Base-by-base conservation (phyloP, 2,113 vertebrate genomes). In the Rhegmatorhina hoffmannsi region DNA sequence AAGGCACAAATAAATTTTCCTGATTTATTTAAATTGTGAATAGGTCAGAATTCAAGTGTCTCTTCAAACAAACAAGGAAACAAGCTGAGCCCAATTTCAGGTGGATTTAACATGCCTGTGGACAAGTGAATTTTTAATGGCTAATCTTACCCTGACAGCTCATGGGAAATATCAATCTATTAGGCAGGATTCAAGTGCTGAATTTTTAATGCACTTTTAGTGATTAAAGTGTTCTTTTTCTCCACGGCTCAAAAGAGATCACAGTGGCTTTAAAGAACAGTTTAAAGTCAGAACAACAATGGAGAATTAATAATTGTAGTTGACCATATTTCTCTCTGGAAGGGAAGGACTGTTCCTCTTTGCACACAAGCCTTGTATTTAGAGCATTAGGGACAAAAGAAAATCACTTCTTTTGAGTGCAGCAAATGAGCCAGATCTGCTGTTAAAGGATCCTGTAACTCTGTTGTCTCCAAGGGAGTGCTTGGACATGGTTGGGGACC, bases 201-300 rank as follows among this genome's bases (percentile, higher is more conserved):
- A 95, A 97, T 95, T 96, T 96, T 97, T 97, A 97, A 97, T 97
- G 87, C 70, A 63, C 67, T 92, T 72, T 85, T 81, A 77, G 84
- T 90, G 89, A 95, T 96, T 95, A 94, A 97, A 96, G 67, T 60
- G 87, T 33, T 76, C 66, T 85, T 87, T 95, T 94, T 55, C 93
- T 95, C 52, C 67, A 12, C 94, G 96, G 95, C 90, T 83, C 66
- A 85, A 72, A 89, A 84, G 78, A 76, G 92, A 92, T 91, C 77
- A 92, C 59, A 82, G 78, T 43, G 82, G 83, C 93, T 97, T 83
- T 95, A 93, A 97, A 87, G 69, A 96, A 69, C 76, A 76, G 87
- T 78, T 95, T 84, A 93, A 96, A 96, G 80, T 59, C 58, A 7
- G 82, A 73, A 46, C 88, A 96, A 95, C 81, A 95, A 58, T 93